phyloP scores from a whole-genome alignment of 2,888 invertebrate species.

The Hemithea aestivaria region DNA sequence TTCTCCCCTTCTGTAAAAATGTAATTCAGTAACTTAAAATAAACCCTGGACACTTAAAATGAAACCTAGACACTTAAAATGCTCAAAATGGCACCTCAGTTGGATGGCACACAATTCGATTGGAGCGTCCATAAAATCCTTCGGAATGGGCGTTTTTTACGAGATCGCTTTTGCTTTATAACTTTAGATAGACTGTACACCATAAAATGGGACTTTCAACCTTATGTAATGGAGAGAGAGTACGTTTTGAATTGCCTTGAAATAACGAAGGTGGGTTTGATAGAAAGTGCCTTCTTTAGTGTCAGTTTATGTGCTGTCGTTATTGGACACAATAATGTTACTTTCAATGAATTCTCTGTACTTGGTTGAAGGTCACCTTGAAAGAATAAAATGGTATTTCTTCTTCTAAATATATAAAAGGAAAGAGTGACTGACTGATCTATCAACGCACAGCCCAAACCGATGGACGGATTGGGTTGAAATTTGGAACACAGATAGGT shows the following conservation, averaged over 20 bases:
- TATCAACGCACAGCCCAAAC: too few relatives aligned
- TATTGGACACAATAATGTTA: slow-evolving; percentile 42
- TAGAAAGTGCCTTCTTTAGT: slow-evolving; percentile 38
- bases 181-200: slow-evolving; percentile 27
- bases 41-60: too few relatives aligned
- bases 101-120: slow-evolving; percentile 26
- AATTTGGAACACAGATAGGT: too few relatives aligned
- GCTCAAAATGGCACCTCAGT: slow-evolving; percentile 15
- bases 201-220: slow-evolving; percentile 25
- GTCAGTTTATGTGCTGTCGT: slow-evolving; percentile 48
- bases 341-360: slow-evolving; percentile 16
- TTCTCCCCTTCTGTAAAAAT: too few relatives aligned
- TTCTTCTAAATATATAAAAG: too few relatives aligned
- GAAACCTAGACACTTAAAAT: background rate
- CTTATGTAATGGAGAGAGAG: slow-evolving; percentile 29
- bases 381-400: too few relatives aligned
- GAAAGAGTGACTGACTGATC: too few relatives aligned
- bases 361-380: slow-evolving; percentile 7
- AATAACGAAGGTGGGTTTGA: slow-evolving; percentile 28
- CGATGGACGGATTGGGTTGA: too few relatives aligned
- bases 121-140: slow-evolving; percentile 28
- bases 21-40: too few relatives aligned
- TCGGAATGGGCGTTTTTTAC: slow-evolving; percentile 33
- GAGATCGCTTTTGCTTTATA: slow-evolving; percentile 43
- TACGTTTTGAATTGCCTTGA: slow-evolving; percentile 26